A percentile compares a stretch with the other conserved stretches of the same genome.
Evolutionary conservation across 1,140 invertebrate genomes (phyloP).

Genomic region (Chelonus insularis): DNA sequence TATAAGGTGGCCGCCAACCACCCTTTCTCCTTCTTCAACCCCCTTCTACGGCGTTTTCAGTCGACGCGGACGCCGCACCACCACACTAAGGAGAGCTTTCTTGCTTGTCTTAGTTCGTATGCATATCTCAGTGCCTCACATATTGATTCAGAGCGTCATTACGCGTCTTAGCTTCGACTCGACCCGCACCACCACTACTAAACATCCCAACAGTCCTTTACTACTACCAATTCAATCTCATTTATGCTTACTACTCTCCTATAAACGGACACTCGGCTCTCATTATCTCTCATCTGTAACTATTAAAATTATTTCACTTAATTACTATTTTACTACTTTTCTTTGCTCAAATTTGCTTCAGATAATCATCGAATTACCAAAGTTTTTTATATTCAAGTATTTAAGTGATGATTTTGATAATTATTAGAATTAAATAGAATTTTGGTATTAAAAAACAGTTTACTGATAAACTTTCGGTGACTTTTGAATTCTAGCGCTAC

Average conservation of each 20-base stretch:
- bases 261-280: not conserved
- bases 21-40: slow-evolving; percentile 20
- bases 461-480: no score
- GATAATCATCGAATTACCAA: no score
- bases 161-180: slow-evolving; percentile 33
- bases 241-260: not conserved
- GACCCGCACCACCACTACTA: slow-evolving; percentile 11
- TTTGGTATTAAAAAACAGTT: no score
- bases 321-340: no score
- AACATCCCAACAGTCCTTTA: not conserved
- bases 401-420: no score
- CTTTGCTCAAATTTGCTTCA: no score
- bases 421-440: no score
- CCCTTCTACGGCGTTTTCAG: slow-evolving; percentile 8
- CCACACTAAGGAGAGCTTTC: slow-evolving; percentile 1
- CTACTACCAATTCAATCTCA: no score
- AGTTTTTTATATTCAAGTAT: no score
- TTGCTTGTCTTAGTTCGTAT: slow-evolving; percentile 40
- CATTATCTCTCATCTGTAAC: not conserved
- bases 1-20: slow-evolving; percentile 35
- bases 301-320: no score
- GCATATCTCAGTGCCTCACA: slow-evolving; percentile 41
- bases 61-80: slow-evolving; percentile 28
- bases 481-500: no score
- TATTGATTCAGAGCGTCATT: slow-evolving; percentile 41